Base-by-base conservation (phyloP, 2,113 vertebrate genomes). In the Nannobrachium achirus region DNA sequence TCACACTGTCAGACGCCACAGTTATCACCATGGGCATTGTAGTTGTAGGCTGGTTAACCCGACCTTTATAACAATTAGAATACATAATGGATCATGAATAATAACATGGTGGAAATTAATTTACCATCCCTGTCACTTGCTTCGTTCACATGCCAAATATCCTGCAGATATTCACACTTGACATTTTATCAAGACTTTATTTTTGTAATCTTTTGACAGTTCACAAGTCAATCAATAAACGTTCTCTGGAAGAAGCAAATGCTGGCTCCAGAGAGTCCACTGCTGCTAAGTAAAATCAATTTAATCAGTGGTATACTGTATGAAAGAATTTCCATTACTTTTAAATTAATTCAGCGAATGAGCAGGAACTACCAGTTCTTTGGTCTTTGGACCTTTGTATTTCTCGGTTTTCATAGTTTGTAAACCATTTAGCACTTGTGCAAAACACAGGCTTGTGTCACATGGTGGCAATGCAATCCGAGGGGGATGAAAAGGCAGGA, bases 371-470 rank as follows among this genome's bases (percentile, higher is more conserved):
- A 72, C 71, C 80, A 69, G 63, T 51, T 69, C 33, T 41, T 18
- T 42, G 3, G 53, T 78, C 66, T 81, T 70, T 69, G 70, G 55
- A 78, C 74, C 70, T 55, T 71, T 60, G 38, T 46, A 55, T 63
- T 56, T 78, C 46, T 20, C 52, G 19, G 46, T 53, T 56, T 55
- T 15, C 41, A 0, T 64, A 53, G 53, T 51, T 74, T 25, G 60
- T 77, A 44, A 59, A 50, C 56, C 40, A 56, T 71, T 76, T 66
- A 50, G 55, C 51, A 20, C 64, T 56, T 68, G 25, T 63, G 71
- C 70, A 60, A 83, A 73, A 70, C 73, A 58, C 18, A 13, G 55
- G 68, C 45, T 73, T 53, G 48, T 63, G 74, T 75, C 80, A 66
- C 73, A 42, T 69, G 49, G 45, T 1, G 6, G 67, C 49, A 78